Evolutionary conservation across 1,140 invertebrate species (phyloP).

Genomic region (Apis laboriosa): DNA sequence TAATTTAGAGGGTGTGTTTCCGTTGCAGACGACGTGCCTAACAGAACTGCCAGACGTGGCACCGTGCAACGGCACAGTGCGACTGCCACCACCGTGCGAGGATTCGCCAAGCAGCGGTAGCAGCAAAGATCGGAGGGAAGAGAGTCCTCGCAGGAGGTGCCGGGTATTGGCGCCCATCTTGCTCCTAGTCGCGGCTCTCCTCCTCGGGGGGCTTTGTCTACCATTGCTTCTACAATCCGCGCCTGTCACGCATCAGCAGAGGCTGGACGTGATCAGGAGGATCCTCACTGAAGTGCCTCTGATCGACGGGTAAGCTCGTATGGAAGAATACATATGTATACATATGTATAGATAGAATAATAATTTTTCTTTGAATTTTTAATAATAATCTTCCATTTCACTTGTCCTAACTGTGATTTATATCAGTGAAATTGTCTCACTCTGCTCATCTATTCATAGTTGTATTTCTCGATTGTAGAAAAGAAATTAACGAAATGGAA

Average conservation of each 20-base stretch:
- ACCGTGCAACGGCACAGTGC: constrained; percentile 79
- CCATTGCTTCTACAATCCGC: constrained; percentile 80
- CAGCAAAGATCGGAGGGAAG: constrained; percentile 77
- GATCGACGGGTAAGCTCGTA: constrained; percentile 82
- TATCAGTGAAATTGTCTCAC: too few relatives aligned
- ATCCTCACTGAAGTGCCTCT: constrained; percentile 84
- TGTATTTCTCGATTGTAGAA: too few relatives aligned
- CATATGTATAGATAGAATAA: too few relatives aligned
- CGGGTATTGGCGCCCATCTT: constrained; percentile 78
- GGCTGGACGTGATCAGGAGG: constrained; percentile 81
- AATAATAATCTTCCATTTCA: too few relatives aligned
- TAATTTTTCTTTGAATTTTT: too few relatives aligned
- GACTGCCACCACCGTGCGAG: constrained; percentile 77
- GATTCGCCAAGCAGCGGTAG: constrained; percentile 78
- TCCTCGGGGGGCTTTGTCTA: constrained; percentile 80
- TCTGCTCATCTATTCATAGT: too few relatives aligned
- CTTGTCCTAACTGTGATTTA: too few relatives aligned
- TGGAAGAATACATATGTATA: too few relatives aligned
- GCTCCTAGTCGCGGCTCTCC: constrained; percentile 76
- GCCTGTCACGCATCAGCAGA: constrained; percentile 80
- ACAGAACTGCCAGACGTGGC: constrained; percentile 81
- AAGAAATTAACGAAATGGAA: too few relatives aligned
- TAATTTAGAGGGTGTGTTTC: background rate
- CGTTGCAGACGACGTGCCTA: constrained; percentile 81
- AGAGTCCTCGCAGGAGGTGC: constrained; percentile 76